Evolutionary conservation across 2,888 invertebrate genomes (phyloP).

Genomic region (Melieria omissa): DNA sequence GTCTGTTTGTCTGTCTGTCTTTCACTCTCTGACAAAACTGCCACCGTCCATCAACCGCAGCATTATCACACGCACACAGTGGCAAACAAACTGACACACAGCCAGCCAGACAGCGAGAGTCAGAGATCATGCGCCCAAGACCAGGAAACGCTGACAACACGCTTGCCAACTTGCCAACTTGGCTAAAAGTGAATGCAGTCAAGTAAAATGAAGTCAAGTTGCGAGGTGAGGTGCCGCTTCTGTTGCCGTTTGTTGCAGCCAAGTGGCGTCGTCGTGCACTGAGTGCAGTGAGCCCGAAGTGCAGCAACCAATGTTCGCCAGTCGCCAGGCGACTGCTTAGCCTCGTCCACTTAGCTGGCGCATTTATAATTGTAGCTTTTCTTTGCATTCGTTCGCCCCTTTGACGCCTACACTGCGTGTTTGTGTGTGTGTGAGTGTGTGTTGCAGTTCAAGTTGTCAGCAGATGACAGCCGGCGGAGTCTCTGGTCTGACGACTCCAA

Average conservation of each 20-base stretch:
- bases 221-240: slow-evolving; percentile 12
- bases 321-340: too few relatives aligned
- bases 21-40: not conserved
- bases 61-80: slow-evolving; percentile 18
- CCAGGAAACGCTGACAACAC: not conserved
- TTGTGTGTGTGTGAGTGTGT: too few relatives aligned
- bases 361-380: slow-evolving; percentile 17
- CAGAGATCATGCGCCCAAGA: not conserved
- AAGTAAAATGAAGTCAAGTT: slow-evolving; percentile 23
- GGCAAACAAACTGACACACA: slow-evolving; percentile 15
- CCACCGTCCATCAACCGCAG: slow-evolving; percentile 14
- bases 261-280: not conserved
- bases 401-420: too few relatives aligned
- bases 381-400: too few relatives aligned
- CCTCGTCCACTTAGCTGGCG: slow-evolving; percentile 7
- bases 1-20: too few relatives aligned
- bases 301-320: too few relatives aligned
- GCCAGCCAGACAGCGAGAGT: not conserved
- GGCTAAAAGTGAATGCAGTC: slow-evolving; percentile 14
- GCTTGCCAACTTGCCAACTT: too few relatives aligned
- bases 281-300: too few relatives aligned
- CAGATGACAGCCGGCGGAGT: too few relatives aligned
- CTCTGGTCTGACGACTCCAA: too few relatives aligned
- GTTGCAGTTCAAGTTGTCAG: too few relatives aligned
- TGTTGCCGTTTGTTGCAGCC: slow-evolving; percentile 7